phyloP scores from a whole-genome alignment of 2,888 invertebrate species.

The Clivina fossor region DNA sequence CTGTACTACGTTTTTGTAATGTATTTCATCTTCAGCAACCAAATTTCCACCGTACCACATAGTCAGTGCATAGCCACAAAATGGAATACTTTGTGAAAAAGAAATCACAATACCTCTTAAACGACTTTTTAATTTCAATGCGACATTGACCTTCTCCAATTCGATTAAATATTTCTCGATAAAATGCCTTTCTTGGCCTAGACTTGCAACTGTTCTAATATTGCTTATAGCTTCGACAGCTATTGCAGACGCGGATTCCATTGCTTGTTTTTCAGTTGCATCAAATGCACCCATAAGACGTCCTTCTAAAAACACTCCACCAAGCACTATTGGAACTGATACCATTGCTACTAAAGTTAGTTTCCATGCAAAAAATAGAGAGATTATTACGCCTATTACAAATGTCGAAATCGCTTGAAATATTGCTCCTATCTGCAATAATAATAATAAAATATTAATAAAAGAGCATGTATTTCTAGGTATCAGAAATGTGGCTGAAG shows the following conservation, averaged over 20 bases:
- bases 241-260: slow-evolving; percentile 66
- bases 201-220: slow-evolving; percentile 65
- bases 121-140: slow-evolving; percentile 59
- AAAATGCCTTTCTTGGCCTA: slow-evolving; percentile 61
- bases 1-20: slow-evolving; percentile 71
- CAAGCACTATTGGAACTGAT: slow-evolving; percentile 68
- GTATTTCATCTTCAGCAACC: slow-evolving; percentile 62
- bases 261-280: slow-evolving; percentile 61
- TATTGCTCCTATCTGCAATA: slow-evolving; percentile 68
- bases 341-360: slow-evolving; percentile 68
- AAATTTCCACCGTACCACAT: slow-evolving; percentile 73
- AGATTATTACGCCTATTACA: slow-evolving; percentile 62
- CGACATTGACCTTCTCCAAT: slow-evolving; percentile 55
- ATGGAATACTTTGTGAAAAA: slow-evolving; percentile 70
- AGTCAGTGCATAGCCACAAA: slow-evolving; percentile 70
- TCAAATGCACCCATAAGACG: slow-evolving; percentile 44
- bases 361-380: slow-evolving; percentile 69
- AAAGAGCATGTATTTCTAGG: too few species aligned
- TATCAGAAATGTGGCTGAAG: too few species aligned
- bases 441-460: too few species aligned
- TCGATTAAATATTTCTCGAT: slow-evolving; percentile 59
- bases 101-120: slow-evolving; percentile 70
- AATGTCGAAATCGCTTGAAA: slow-evolving; percentile 69
- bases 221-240: slow-evolving; percentile 67
- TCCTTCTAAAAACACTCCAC: slow-evolving; percentile 67